Conservation (phyloP, 2,113 vertebrate species). For the Cyanistes caeruleus region DNA sequence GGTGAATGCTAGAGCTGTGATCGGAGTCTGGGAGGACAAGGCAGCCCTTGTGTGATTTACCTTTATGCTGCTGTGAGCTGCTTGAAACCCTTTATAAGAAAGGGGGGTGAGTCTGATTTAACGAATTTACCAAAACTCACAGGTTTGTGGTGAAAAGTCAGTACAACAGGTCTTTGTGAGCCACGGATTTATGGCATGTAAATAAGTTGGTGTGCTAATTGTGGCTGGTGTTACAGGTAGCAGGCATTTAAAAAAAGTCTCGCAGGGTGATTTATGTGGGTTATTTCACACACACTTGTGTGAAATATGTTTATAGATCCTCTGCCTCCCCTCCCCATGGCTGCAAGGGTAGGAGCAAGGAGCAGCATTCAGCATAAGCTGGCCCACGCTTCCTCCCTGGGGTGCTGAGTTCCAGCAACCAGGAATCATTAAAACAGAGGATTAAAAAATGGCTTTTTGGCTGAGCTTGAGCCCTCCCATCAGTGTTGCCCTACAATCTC, state of each 20-base stretch:
- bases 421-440: slow-evolving; percentile 35
- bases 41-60: background rate
- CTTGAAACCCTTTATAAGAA: background rate
- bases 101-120: background rate
- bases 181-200: background rate
- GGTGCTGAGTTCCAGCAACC: slow-evolving; percentile 8
- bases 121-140: background rate
- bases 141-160: slow-evolving; percentile 7
- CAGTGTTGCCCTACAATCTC: background rate
- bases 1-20: background rate
- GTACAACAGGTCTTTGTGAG: slow-evolving; percentile 3
- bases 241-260: background rate
- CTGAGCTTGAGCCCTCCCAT: background rate
- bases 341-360: background rate
- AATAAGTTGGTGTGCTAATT: slow-evolving; percentile 23
- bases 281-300: background rate
- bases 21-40: background rate
- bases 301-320: background rate
- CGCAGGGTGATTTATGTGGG: background rate
- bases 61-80: background rate
- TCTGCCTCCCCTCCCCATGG: background rate
- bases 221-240: slow-evolving; percentile 3
- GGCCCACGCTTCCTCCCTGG: slow-evolving; percentile 46
- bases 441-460: slow-evolving; percentile 47
- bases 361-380: background rate